Percentiles rank a stretch among this genome's conserved stretches.
Conservation (phyloP, 2,797 vertebrate species). For the Sciaenops ocellatus region DNA sequence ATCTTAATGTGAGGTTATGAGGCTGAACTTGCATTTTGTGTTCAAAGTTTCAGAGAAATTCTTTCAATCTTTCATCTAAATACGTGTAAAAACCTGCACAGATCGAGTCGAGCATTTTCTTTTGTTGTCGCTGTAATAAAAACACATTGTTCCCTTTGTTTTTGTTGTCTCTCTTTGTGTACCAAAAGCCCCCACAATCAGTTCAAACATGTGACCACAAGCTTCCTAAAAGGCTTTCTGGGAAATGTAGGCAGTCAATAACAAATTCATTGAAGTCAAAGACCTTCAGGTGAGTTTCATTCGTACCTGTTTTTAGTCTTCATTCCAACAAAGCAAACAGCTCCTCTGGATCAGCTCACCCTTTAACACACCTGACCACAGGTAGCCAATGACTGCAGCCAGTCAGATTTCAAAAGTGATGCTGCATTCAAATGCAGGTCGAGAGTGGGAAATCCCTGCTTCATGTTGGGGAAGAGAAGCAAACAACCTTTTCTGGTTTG, state of each 20-base stretch:
- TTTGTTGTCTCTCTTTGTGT: no score
- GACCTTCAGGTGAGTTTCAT: not conserved
- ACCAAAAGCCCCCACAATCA: no score
- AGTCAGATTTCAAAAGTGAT: not conserved
- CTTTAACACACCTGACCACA: conserved; percentile 3
- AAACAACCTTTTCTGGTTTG: not conserved
- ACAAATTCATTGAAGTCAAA: not conserved
- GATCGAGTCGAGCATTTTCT: no score
- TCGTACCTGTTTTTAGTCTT: not conserved
- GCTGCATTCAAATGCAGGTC: not conserved
- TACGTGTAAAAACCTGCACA: no score
- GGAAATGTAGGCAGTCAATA: not conserved
- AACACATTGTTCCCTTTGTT: no score
- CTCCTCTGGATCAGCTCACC: not conserved
- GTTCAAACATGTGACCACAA: not conserved
- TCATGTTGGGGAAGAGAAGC: not conserved
- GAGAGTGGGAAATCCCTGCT: conserved; percentile 5
- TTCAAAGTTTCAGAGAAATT: no score
- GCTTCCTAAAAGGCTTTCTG: not conserved
- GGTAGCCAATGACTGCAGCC: not conserved
- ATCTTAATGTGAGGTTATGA: no score
- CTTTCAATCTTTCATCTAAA: no score
- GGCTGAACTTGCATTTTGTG: no score
- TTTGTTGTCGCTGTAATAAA: no score
- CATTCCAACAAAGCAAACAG: not conserved